These are phyloP conservation scores for Hirtodrosophila confusa DNA, from an alignment of 2,888 invertebrate species.

Conservation along the genomic window DNA sequence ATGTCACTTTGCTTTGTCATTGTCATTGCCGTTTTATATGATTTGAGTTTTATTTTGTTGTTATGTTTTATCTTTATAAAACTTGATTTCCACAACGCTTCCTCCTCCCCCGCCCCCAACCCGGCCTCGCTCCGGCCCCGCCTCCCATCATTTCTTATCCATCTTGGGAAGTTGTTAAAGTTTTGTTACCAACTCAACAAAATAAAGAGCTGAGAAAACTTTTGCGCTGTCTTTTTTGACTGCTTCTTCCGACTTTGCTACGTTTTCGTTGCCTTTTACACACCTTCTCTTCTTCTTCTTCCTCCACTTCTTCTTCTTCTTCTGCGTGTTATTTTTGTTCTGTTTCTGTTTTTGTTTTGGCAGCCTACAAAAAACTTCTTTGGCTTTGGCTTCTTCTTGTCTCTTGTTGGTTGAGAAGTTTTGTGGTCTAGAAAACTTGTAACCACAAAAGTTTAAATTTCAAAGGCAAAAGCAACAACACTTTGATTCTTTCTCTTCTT, in stretches of 20 bases:
- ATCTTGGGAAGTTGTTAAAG: conserved; percentile 71
- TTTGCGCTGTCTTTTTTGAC: conserved; percentile 54
- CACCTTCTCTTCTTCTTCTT: conserved; percentile 27
- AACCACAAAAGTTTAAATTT: conserved; percentile 62
- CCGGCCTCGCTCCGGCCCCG: neutral
- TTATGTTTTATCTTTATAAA: conserved; percentile 39
- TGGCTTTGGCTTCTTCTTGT: conserved; percentile 55
- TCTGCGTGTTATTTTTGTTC: conserved; percentile 29
- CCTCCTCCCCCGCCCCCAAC: conserved; percentile 8
- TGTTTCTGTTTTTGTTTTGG: conserved; percentile 60
- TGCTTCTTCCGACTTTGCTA: conserved; percentile 46
- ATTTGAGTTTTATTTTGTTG: conserved; percentile 13
- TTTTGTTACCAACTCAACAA: conserved; percentile 44
- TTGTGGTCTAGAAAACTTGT: conserved; percentile 75
- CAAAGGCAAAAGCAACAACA: conserved; percentile 36
- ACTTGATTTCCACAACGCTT: conserved; percentile 43
- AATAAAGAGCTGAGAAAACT: conserved; percentile 64
- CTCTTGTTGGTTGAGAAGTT: conserved; percentile 42
- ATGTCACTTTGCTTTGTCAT: conserved; percentile 59
- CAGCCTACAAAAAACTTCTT: conserved; percentile 45
- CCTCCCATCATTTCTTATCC: conserved; percentile 50
- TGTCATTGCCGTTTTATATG: conserved; percentile 55
- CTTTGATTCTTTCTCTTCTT: conserved; percentile 43
- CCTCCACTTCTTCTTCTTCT: conserved; percentile 19
- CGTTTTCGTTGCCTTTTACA: conserved; percentile 31